Evolutionary conservation across 2,888 invertebrate species (phyloP).

Genomic region (Conomelus anceps): DNA sequence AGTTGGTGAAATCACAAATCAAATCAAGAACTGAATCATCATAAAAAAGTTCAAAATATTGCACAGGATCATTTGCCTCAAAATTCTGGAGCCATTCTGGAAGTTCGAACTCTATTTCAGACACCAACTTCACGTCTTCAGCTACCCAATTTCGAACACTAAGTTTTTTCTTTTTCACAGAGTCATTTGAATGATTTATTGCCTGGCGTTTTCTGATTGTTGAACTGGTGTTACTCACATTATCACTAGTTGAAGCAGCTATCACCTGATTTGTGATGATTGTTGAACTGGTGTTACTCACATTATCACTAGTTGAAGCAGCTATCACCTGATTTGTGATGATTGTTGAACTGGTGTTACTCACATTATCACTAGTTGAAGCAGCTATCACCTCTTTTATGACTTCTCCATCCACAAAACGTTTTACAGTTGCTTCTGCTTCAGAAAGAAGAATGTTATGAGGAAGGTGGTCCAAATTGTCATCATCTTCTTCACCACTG

Average conservation of each 20-base stretch:
- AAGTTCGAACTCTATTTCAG: slow-evolving; percentile 13
- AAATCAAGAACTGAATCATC: slow-evolving; percentile 2
- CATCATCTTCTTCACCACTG: not conserved
- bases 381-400: not conserved
- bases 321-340: too few species aligned
- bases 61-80: slow-evolving; percentile 10
- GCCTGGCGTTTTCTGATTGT: too few species aligned
- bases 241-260: too few species aligned
- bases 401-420: not conserved
- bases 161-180: too few species aligned
- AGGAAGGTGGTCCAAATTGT: not conserved
- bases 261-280: too few species aligned
- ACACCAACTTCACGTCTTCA: not conserved
- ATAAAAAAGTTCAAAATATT: slow-evolving; percentile 13
- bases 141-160: not conserved
- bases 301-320: too few species aligned
- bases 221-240: too few species aligned
- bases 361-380: too few species aligned
- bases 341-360: too few species aligned
- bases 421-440: not conserved
- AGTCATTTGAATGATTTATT: too few species aligned
- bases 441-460: not conserved
- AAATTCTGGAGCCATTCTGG: slow-evolving; percentile 14
- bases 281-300: too few species aligned
- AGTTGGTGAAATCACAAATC: not conserved